phyloP scores from a whole-genome alignment of 2,797 vertebrate species.

The Arnoldichthys spilopterus region DNA sequence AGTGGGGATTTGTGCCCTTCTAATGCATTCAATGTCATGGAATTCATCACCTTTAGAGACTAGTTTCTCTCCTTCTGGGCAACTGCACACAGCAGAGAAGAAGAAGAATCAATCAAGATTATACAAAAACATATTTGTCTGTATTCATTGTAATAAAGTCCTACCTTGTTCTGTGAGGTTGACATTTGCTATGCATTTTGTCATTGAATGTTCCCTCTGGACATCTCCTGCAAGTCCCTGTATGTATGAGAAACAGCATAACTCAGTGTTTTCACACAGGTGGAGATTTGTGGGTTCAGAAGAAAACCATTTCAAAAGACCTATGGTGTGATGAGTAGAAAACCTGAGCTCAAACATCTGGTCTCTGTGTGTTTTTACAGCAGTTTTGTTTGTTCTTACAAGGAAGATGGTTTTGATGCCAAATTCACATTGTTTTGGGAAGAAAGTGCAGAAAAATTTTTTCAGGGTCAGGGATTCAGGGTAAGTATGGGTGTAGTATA shows the following conservation, averaged over 20 bases:
- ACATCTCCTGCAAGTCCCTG: conserved; percentile 74
- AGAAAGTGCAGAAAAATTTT: too few relatives aligned
- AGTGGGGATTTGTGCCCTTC: background rate
- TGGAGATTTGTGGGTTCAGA: conserved; percentile 7
- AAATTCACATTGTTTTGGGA: too few relatives aligned
- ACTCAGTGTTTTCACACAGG: background rate
- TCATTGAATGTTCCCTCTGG: conserved; percentile 73
- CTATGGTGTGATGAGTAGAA: background rate
- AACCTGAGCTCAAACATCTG: background rate
- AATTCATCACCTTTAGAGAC: conserved; percentile 48
- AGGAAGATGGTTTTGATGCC: too few relatives aligned
- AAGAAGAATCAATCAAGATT: background rate
- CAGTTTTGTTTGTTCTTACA: too few relatives aligned
- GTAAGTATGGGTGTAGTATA: too few relatives aligned
- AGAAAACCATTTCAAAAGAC: background rate
- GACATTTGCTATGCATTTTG: conserved; percentile 69
- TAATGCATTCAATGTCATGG: conserved; percentile 67
- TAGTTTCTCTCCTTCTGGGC: conserved; percentile 53
- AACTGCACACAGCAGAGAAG: conserved; percentile 59
- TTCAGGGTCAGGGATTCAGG: too few relatives aligned
- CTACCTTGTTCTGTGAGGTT: conserved; percentile 71
- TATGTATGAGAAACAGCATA: background rate
- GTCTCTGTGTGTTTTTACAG: background rate
- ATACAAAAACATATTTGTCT: background rate
- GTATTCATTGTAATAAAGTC: background rate